Percentiles rank a stretch among this genome's conserved stretches.
Evolutionary conservation across 2,113 vertebrate genomes (phyloP).

Genomic region (Actenoides lindsayi): DNA sequence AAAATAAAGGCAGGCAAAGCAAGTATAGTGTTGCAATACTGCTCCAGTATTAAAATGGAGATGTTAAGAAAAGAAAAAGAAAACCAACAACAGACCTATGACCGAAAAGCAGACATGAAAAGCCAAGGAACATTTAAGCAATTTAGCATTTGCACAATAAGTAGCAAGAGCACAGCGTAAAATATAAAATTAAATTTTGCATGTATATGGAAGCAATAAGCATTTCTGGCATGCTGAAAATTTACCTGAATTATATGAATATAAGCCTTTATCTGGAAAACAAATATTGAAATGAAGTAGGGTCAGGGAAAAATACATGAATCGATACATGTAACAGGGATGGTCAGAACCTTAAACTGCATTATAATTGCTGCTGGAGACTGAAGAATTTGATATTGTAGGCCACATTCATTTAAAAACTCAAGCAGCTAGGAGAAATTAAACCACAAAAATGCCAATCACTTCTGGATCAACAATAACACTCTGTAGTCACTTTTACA

Average conservation of each 20-base stretch:
- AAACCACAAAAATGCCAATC: slow-evolving; percentile 26
- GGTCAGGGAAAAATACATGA: slow-evolving; percentile 70
- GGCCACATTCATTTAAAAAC: not conserved
- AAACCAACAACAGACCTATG: not conserved
- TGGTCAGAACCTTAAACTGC: slow-evolving; percentile 42
- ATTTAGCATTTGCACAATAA: slow-evolving; percentile 56
- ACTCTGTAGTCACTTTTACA: not conserved
- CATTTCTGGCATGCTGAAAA: slow-evolving; percentile 72
- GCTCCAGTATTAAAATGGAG: not conserved
- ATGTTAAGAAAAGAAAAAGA: not conserved
- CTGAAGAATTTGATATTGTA: not conserved
- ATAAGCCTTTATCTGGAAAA: slow-evolving; percentile 92
- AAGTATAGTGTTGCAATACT: not conserved
- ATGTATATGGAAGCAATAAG: slow-evolving; percentile 66
- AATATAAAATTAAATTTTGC: slow-evolving; percentile 43
- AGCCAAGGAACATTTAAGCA: slow-evolving; percentile 39
- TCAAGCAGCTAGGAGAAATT: slow-evolving; percentile 6
- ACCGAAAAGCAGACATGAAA: slow-evolving; percentile 53
- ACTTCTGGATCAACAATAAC: not conserved
- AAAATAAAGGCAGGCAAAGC: slow-evolving; percentile 47
- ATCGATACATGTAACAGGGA: slow-evolving; percentile 59
- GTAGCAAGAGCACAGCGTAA: slow-evolving; percentile 67
- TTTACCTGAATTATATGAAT: slow-evolving; percentile 96
- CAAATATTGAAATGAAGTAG: slow-evolving; percentile 82
- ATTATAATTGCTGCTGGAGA: not conserved